These are phyloP conservation scores for Drosophila pachea DNA, from an alignment of 1,140 invertebrate species.

Conservation along the genomic window DNA sequence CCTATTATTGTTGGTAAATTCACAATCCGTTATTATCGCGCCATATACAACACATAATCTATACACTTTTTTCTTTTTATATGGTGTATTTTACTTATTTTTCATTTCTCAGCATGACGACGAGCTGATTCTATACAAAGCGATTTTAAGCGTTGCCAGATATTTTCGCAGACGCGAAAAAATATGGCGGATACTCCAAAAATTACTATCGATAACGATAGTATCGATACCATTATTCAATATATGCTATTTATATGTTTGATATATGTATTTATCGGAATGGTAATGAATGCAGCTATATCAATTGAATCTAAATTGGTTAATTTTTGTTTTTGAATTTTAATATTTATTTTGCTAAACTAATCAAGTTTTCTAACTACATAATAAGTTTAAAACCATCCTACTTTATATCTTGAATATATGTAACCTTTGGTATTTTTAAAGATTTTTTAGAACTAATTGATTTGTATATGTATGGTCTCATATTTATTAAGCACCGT, in stretches of 20 bases:
- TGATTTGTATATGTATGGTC: background rate
- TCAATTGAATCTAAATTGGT: no score
- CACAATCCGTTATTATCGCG: conserved; percentile 49
- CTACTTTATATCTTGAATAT: background rate
- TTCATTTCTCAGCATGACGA: conserved; percentile 67
- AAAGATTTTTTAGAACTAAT: background rate
- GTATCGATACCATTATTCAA: conserved; percentile 14
- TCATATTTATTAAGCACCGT: conserved; percentile 14
- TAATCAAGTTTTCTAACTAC: no score
- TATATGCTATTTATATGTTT: no score
- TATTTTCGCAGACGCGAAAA: conserved; percentile 41
- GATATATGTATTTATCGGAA: no score
- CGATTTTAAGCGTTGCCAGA: conserved; percentile 52
- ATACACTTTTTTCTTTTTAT: conserved; percentile 58
- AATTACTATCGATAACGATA: conserved; percentile 14
- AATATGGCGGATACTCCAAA: conserved; percentile 47
- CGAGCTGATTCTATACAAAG: conserved; percentile 61
- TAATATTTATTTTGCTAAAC: no score
- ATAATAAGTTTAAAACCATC: no score
- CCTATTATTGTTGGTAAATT: conserved; percentile 24
- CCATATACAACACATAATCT: conserved; percentile 52
- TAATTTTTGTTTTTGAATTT: no score
- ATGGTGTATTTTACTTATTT: conserved; percentile 67
- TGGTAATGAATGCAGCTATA: no score
- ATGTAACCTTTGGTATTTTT: background rate